A percentile compares a stretch with the other conserved stretches of the same genome.
phyloP scores from a whole-genome alignment of 2,888 invertebrate genomes.

The Lasioglossum pauxillum region DNA sequence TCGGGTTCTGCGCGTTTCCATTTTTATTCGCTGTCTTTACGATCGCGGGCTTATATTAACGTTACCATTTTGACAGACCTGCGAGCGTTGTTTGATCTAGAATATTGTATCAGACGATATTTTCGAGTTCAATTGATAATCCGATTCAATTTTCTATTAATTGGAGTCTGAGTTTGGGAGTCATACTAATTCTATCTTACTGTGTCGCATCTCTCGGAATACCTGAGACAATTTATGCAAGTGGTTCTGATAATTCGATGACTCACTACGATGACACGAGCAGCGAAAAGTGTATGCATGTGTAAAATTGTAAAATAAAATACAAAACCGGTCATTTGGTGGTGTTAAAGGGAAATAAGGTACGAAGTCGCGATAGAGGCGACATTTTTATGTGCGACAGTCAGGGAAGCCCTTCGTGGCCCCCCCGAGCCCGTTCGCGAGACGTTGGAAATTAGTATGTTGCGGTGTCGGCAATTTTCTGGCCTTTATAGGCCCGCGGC shows the following conservation, averaged over 20 bases:
- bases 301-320: neutral
- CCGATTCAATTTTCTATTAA: neutral
- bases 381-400: constrained; percentile 44
- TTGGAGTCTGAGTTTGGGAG: neutral
- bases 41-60: neutral
- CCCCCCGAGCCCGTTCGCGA: constrained; percentile 19
- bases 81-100: too few species aligned
- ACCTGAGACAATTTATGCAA: neutral
- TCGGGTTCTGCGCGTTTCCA: neutral
- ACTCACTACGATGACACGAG: neutral
- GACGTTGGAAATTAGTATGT: constrained; percentile 61
- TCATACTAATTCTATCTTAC: neutral
- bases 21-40: neutral
- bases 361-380: neutral
- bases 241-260: neutral
- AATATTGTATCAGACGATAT: neutral
- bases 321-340: neutral
- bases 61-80: neutral
- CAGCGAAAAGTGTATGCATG: neutral
- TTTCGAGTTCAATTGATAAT: neutral
- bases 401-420: constrained; percentile 34
- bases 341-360: neutral
- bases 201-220: neutral
- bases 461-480: constrained; percentile 62
- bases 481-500: constrained; percentile 59